Conservation (phyloP, 2,113 vertebrate species). For the Ovibos moschatus region DNA sequence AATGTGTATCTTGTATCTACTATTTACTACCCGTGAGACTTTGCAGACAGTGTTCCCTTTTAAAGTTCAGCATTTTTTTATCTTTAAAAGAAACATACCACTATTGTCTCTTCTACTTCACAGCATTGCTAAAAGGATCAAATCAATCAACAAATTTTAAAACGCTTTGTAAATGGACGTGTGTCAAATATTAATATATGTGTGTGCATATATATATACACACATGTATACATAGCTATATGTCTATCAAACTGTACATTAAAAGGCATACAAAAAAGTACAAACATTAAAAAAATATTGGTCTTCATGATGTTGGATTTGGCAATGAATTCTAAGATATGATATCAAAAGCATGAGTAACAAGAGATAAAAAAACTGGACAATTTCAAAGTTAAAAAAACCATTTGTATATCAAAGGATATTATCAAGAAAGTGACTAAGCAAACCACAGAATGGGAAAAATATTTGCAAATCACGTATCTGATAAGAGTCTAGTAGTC, state of each 20-base stretch:
- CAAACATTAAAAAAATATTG: neutral
- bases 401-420: neutral
- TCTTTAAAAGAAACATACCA: neutral
- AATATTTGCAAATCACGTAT: neutral
- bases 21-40: neutral
- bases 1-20: neutral
- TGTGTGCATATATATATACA: neutral
- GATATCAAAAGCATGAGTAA: neutral
- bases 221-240: neutral
- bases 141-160: neutral
- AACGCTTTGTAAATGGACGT: neutral
- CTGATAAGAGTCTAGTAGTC: neutral
- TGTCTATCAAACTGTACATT: neutral
- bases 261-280: neutral
- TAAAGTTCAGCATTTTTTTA: neutral
- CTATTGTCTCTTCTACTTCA: neutral
- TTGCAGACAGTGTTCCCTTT: neutral
- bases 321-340: neutral
- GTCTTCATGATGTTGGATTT: neutral
- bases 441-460: neutral
- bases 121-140: neutral
- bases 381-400: neutral
- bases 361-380: neutral
- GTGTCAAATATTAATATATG: neutral
- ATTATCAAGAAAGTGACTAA: neutral